Evolutionary conservation across 2,888 invertebrate species (phyloP), one percentile per base, ranked within the genome.

Genomic region (Sipha maydis): DNA sequence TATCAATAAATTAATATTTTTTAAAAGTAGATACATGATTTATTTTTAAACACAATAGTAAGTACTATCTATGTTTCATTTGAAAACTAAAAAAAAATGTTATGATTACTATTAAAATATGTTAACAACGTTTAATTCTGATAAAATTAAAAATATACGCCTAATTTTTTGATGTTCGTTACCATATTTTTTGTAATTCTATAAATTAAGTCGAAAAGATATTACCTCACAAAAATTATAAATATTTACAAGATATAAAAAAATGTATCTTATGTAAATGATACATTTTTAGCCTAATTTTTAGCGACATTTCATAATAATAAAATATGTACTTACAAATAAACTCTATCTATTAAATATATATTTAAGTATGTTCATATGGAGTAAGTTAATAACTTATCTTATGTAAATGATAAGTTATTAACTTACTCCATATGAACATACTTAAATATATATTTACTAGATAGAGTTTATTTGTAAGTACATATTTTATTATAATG

Each of bases 1-100:
- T 61, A 84, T 21, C 28, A 61, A 76, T 76, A 84, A 56, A 38
- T 84, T 38, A 76, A 61, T 84, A 41, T 84, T 61, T 84, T 73
- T 73, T 19, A 71, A 28, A 69, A 69, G 21, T 25, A 1, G 1
- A 41, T 19, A 21, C 21, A 14, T 54, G 17, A 48, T 48, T 48
- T 7, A 34, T 71, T 67, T 71, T 19, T 31, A 69, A 69, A 83
- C n/a, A 83, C 7, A 61, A 25, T 61, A 21, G 5, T 9, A 25
- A 19, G 61, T 21, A 61, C 17, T 28, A 28, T 14, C 31, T 31
- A 5, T 17, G 11, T 14, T 28, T 28, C 11, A 71, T 28, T 71
- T 17, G 5, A 69, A 25, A 8, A 69, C n/a, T 28, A 28, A 31
- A 28, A 67, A n/a, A 67, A 25, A 61, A 7, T n/a, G n/a, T n/a